phyloP scores from a whole-genome alignment of 2,888 invertebrate species.

The Lasius platythorax region DNA sequence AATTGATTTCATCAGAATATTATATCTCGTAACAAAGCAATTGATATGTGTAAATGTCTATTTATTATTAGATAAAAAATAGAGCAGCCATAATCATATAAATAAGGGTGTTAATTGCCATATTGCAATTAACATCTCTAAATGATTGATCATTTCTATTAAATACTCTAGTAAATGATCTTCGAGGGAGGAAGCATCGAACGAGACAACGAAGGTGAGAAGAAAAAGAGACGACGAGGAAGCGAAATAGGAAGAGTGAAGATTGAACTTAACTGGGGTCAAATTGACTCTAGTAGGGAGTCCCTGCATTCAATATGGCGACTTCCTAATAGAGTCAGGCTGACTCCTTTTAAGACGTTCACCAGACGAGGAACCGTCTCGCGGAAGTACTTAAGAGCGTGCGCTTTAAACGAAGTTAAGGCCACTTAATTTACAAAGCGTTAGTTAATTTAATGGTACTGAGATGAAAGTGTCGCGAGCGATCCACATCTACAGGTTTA shows the following conservation, averaged over 20 bases:
- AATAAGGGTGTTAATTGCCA: slow-evolving; percentile 54
- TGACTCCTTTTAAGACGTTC: slow-evolving; percentile 94
- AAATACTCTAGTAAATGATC: slow-evolving; percentile 55
- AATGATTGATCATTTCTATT: slow-evolving; percentile 67
- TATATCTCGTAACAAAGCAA: not conserved
- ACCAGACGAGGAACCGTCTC: slow-evolving; percentile 80
- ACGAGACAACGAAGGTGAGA: slow-evolving; percentile 54
- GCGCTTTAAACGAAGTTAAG: slow-evolving; percentile 59
- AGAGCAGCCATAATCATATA: not conserved
- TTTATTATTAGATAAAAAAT: slow-evolving; percentile 7
- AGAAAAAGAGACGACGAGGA: slow-evolving; percentile 25
- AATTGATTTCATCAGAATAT: not conserved
- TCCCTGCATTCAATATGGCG: slow-evolving; percentile 93
- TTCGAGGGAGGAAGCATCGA: slow-evolving; percentile 52
- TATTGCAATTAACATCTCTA: too few relatives aligned
- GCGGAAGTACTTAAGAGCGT: slow-evolving; percentile 67
- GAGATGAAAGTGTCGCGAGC: not conserved
- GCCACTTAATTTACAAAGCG: slow-evolving; percentile 64
- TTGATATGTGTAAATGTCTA: slow-evolving; percentile 2
- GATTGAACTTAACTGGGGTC: slow-evolving; percentile 92
- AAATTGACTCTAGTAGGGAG: slow-evolving; percentile 99
- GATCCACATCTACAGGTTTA: not conserved
- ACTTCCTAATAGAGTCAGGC: slow-evolving; percentile 99
- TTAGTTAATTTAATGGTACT: slow-evolving; percentile 52
- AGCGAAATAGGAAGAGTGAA: slow-evolving; percentile 79